Conservation (phyloP, 2,113 vertebrate species). For the Fregata magnificens region DNA sequence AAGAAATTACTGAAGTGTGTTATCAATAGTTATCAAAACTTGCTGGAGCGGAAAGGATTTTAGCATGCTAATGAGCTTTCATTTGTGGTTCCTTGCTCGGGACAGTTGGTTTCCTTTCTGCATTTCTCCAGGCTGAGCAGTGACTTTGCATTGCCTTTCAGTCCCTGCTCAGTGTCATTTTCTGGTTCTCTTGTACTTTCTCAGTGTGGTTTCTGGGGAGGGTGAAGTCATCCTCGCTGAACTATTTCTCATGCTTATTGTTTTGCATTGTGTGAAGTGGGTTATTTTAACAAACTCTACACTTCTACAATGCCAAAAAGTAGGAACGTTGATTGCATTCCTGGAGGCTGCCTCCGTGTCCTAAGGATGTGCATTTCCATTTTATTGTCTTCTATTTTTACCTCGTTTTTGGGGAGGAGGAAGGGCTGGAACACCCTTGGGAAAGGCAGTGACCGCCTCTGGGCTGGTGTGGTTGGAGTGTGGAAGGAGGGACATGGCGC, state of each 20-base stretch:
- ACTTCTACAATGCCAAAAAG: not conserved
- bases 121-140: not conserved
- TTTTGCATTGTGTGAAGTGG: not conserved
- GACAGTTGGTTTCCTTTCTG: not conserved
- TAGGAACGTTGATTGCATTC: not conserved
- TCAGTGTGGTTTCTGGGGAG: not conserved
- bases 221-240: not conserved
- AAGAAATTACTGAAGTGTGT: not conserved
- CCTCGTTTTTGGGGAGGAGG: not conserved
- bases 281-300: not conserved
- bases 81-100: not conserved
- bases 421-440: conserved; percentile 36
- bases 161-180: rapidly evolving
- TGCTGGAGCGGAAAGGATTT: conserved; percentile 1
- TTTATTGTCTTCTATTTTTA: conserved; percentile 49
- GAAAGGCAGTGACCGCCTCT: not conserved
- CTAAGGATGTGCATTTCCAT: conserved; percentile 15
- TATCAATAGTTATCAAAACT: conserved; percentile 7
- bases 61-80: not conserved
- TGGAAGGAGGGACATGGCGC: not conserved
- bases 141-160: not conserved
- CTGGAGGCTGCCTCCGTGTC: not conserved
- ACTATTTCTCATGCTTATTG: not conserved
- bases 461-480: not conserved
- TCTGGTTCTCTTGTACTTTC: not conserved